phyloP scores from a whole-genome alignment of 2,797 vertebrate species.

The Muscicapa striata region DNA sequence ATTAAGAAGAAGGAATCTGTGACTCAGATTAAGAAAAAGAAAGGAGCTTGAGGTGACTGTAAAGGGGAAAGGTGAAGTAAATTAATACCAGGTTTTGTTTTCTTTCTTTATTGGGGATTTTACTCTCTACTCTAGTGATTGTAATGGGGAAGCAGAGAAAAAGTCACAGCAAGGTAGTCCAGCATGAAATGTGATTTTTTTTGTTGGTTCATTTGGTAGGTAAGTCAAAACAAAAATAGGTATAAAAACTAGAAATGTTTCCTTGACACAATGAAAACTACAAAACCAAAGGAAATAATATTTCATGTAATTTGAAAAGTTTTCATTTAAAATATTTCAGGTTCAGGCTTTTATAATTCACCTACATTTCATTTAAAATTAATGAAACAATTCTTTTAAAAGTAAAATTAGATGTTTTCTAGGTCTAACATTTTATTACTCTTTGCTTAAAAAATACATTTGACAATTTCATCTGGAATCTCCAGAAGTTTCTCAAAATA shows the following conservation, averaged over 20 bases:
- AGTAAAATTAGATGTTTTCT: background rate
- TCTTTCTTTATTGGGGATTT: background rate
- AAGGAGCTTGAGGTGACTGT: background rate
- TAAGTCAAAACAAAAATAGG: background rate
- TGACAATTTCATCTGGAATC: background rate
- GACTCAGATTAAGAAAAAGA: background rate
- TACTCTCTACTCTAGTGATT: background rate
- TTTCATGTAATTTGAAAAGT: background rate
- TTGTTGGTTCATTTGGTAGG: background rate
- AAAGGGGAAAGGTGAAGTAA: background rate
- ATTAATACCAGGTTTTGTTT: background rate
- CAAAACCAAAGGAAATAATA: background rate
- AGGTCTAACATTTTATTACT: background rate
- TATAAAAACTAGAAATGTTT: background rate
- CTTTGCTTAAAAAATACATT: background rate
- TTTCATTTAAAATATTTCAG: background rate
- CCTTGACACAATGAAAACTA: background rate
- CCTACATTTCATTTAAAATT: background rate
- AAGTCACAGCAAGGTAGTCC: background rate
- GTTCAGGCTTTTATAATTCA: background rate
- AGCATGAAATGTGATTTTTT: background rate
- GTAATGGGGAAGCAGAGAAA: background rate
- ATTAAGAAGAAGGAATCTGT: background rate
- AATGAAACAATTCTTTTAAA: background rate
- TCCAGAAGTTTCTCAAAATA: background rate